phyloP scores from a whole-genome alignment of 92 coral and sea anemone species.

The Heteractis magnifica region DNA sequence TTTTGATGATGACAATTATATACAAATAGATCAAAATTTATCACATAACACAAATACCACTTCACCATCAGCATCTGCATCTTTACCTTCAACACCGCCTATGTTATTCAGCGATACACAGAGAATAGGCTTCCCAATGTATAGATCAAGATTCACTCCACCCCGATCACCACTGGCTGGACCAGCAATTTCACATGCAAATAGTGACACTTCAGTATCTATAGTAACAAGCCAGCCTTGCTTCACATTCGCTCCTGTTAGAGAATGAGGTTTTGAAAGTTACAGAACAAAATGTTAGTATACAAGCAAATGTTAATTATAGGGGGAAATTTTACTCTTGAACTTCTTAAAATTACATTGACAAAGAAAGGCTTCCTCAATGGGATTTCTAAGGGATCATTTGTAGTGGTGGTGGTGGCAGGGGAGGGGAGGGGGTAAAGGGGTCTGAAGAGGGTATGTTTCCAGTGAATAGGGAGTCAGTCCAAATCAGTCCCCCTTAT shows the following conservation, averaged over 20 bases:
- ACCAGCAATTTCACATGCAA: slow-evolving; percentile 70
- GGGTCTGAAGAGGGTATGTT: too few species aligned
- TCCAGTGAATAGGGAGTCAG: too few species aligned
- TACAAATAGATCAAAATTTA: slow-evolving; percentile 62
- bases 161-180: slow-evolving; percentile 99
- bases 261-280: slow-evolving; percentile 57
- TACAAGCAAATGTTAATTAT: background rate
- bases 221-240: slow-evolving; percentile 74
- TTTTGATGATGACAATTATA: slow-evolving; percentile 68
- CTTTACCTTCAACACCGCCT: slow-evolving; percentile 59
- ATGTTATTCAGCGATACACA: slow-evolving; percentile 79
- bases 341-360: too few species aligned
- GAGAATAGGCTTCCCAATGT: slow-evolving; percentile 63
- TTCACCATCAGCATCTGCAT: slow-evolving; percentile 46
- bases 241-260: slow-evolving; percentile 95
- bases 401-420: too few species aligned
- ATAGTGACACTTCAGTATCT: slow-evolving; percentile 65
- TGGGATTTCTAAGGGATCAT: too few species aligned
- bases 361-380: too few species aligned
- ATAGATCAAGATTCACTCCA: slow-evolving; percentile 90
- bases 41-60: slow-evolving; percentile 42
- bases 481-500: too few species aligned
- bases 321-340: too few species aligned
- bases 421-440: too few species aligned
- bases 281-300: slow-evolving; percentile 16